Evolutionary conservation across 2,888 invertebrate genomes (phyloP), one percentile per base, ranked within the genome.

Genomic region (Elysia crispata): DNA sequence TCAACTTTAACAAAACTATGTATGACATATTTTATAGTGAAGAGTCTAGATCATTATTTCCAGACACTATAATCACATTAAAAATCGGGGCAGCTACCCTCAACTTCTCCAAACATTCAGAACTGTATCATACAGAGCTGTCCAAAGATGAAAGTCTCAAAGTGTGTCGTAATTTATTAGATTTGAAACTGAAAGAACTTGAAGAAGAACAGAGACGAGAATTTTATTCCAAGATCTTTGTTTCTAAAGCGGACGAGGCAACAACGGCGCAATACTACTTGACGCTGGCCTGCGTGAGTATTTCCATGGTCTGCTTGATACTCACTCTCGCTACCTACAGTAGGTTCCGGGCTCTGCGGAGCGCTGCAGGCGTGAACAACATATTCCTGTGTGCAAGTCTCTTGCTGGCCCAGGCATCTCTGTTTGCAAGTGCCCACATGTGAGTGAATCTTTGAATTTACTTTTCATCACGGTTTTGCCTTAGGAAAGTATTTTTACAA

Each of bases 241-340:
- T 8, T 5, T 23, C 41, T 1, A 3, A 69, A 20, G n/a, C 18
- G 20, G 33, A 69, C 33, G 20, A 13, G 1, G 13, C 15, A 1
- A 31, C 15, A 13, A 8, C 30, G 13, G 6, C 50, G 1, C 62
- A 62, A 54, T 76, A 80, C 49, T 5, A 72, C 18, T 6, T 76
- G 6, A 80, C 76, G 18, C 6, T 76, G 1, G 5, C 25, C 13
- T 80, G 80, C 54, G 28, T 76, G 0, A 41, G 30, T 23, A 28
- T 31, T 1, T 80, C 80, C 8, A 31, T 80, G 25, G 1, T 72
- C 1, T 72, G 80, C 54, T 72, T 80, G 0, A 28, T 49, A 20
- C 18, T 72, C 25, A 80, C 80, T 1, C 30, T 80, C 18, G 20
- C 76, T 54, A 80, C 80, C 18, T 80, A 80, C 66, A 28, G 50